Evolutionary conservation across 2,888 invertebrate genomes (phyloP).

Genomic region (Himalopsyche kuldschensis): DNA sequence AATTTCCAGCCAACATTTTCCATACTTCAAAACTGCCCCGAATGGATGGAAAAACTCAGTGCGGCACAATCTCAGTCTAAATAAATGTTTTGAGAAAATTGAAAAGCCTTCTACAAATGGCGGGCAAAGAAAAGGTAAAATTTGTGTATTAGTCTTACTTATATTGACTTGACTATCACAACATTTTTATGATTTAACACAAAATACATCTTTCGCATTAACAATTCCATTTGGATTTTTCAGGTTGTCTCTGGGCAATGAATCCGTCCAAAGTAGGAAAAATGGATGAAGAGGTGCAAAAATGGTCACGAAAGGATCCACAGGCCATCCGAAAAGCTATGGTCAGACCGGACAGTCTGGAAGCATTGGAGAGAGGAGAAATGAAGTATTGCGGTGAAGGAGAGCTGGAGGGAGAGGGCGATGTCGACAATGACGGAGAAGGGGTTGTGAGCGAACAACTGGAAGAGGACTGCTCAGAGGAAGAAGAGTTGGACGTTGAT

Average conservation of each 20-base stretch:
- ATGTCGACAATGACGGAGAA: constrained; percentile 65
- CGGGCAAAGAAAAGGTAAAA: constrained; percentile 73
- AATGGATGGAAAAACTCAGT: constrained; percentile 99
- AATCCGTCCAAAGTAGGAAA: constrained; percentile 92
- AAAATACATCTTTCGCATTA: too few relatives aligned
- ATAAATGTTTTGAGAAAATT: constrained; percentile 98
- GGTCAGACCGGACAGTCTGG: constrained; percentile 88
- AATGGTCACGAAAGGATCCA: constrained; percentile 96
- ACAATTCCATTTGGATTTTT: constrained; percentile 34
- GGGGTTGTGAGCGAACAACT: constrained; percentile 43
- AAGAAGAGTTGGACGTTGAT: constrained; percentile 55
- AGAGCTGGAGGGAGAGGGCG: constrained; percentile 45
- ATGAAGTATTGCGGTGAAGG: constrained; percentile 74
- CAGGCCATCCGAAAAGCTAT: constrained; percentile 89
- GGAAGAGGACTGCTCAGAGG: constrained; percentile 61
- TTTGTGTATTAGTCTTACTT: background rate
- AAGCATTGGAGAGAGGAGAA: constrained; percentile 82
- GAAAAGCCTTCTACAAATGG: constrained; percentile 91
- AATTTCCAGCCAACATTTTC: constrained; percentile 87
- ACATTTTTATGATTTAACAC: too few relatives aligned
- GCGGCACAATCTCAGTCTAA: constrained; percentile 93
- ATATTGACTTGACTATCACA: too few relatives aligned
- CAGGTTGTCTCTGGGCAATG: constrained; percentile 93
- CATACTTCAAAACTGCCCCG: constrained; percentile 97
- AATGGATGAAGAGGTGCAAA: constrained; percentile 98